phyloP scores from a whole-genome alignment of 2,113 vertebrate species.

The Lepus americanus region DNA sequence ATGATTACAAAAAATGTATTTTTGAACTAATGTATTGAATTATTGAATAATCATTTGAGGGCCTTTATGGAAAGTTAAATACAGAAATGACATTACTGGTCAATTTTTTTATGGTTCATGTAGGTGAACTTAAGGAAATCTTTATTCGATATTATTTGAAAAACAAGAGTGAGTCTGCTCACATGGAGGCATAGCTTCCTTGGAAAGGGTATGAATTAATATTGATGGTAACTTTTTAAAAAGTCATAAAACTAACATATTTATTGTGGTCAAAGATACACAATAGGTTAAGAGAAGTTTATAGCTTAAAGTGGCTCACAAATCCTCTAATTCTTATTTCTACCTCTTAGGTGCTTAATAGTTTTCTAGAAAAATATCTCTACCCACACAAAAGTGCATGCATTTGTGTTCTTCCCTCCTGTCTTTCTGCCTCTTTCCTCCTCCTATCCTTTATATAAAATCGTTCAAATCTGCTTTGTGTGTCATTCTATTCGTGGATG shows the following conservation, averaged over 20 bases:
- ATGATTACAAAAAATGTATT: neutral
- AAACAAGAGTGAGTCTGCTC: neutral
- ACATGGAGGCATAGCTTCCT: neutral
- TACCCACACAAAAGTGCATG: neutral
- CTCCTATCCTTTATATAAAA: neutral
- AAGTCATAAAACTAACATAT: neutral
- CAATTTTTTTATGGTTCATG: conserved; percentile 10
- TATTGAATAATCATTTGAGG: neutral
- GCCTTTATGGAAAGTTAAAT: neutral
- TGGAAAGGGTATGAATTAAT: conserved; percentile 2
- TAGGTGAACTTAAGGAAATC: neutral
- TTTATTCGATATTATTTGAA: conserved; percentile 4
- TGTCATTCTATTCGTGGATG: neutral
- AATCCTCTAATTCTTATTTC: neutral
- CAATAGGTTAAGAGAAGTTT: neutral
- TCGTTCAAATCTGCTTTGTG: neutral
- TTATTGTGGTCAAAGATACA: neutral
- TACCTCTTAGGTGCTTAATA: neutral
- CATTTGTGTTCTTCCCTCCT: neutral
- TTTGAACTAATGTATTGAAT: neutral
- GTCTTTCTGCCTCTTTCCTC: neutral
- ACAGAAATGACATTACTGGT: neutral
- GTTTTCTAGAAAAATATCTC: neutral
- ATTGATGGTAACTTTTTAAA: neutral
- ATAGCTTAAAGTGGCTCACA: neutral